These are phyloP conservation scores for Falco berigora DNA, from an alignment of 2,797 vertebrate species.

Conservation along the genomic window DNA sequence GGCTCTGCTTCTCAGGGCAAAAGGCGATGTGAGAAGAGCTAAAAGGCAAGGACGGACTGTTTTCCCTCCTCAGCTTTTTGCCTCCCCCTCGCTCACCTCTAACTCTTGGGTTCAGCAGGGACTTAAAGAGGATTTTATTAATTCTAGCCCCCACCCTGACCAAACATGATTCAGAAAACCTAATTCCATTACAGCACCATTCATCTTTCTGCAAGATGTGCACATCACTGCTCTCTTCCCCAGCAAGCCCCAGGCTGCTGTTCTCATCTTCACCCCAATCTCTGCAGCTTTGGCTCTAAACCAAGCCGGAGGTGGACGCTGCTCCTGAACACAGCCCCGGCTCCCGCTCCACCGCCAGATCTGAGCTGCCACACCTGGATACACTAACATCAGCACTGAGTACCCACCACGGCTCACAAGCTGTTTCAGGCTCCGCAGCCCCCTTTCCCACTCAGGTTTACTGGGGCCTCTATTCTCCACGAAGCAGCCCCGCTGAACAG, in stretches of 20 bases:
- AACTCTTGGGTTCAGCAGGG: background rate
- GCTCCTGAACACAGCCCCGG: background rate
- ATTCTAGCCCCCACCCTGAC: background rate
- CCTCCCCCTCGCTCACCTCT: background rate
- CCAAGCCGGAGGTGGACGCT: background rate
- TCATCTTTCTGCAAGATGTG: background rate
- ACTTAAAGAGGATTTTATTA: rapidly evolving
- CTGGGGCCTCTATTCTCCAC: rapidly evolving
- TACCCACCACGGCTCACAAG: rapidly evolving
- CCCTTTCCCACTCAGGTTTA: background rate
- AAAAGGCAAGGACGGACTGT: background rate
- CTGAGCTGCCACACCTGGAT: background rate
- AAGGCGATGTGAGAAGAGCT: background rate
- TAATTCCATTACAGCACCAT: background rate
- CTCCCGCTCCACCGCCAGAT: background rate
- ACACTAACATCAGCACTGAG: background rate
- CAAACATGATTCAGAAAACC: background rate
- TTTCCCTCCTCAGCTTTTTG: background rate
- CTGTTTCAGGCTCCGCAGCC: background rate
- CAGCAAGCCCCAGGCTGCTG: background rate
- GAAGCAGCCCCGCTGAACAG: background rate
- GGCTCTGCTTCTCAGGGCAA: background rate
- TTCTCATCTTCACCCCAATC: background rate
- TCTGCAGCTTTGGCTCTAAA: background rate
- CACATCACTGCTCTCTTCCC: background rate